Evolutionary conservation across 2,797 vertebrate genomes (phyloP), one percentile per base, ranked within the genome.

Genomic region (Malurus splendens): DNA sequence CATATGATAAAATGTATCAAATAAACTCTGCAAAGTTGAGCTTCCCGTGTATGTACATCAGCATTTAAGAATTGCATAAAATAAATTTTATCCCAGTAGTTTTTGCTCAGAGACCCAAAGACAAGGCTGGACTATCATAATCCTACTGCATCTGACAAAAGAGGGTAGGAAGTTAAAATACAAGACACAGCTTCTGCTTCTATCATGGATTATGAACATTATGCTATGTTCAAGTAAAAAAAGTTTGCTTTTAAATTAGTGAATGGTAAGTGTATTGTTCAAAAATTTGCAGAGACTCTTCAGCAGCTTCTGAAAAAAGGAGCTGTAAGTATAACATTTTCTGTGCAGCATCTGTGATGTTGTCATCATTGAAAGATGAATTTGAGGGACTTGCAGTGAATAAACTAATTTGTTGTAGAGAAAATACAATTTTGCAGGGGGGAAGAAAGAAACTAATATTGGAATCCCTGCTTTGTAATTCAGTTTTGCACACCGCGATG

Each of bases 181-280:
- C 4, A 30, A 50, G 45, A 18, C 23, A 20, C 30, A 28, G 22
- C 10, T 73, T 47, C 13, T 64, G 20, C 20, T 50, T 64, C 33
- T 27, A 30, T n/a, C 9, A 68, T 65, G 47, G 13, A 10, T 51
- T 57, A 15, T 18, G 14, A 76, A 28, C 9, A 9, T 42, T 32
- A 36, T 22, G 18, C 13, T 64, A 18, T 7, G 4, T 0, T 39
- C 19, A 60, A 62, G 14, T 45, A 14, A 72, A 81, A 61, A 12
- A 44, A 17, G 7, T 12, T 48, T 65, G 7, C 9, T 67, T 86
- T 55, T 47, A n/a, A 50, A 54, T 1, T 27, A 18, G 33, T 44
- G 30, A 55, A 20, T 2, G 2, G 3, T 7, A 15, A 23, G 0
- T 14, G 8, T 15, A 14, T 6, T 50, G 10, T 39, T 52, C 61